Evolutionary conservation across 2,113 vertebrate genomes (phyloP).

Genomic region (Hipposideros armiger): DNA sequence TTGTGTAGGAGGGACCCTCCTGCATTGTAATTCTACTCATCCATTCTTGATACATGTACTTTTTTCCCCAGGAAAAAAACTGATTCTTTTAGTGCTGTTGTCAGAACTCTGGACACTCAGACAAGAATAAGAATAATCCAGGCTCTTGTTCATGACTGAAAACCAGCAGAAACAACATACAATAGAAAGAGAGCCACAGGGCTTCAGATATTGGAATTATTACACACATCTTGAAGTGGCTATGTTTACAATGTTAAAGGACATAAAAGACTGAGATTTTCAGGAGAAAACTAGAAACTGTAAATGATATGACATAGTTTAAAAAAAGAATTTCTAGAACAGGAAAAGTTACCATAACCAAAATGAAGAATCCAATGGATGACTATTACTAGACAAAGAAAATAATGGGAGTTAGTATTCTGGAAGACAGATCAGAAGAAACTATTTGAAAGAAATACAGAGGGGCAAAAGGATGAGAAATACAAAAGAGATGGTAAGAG

Average conservation of each 20-base stretch:
- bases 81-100: background rate
- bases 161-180: background rate
- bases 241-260: background rate
- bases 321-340: background rate
- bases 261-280: background rate
- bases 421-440: background rate
- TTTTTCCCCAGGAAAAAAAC: background rate
- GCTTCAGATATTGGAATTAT: background rate
- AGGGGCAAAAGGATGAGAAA: background rate
- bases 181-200: background rate
- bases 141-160: background rate
- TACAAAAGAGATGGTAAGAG: background rate
- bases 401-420: background rate
- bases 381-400: background rate
- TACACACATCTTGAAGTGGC: background rate
- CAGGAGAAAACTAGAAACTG: background rate
- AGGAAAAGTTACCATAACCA: background rate
- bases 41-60: background rate
- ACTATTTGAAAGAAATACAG: background rate
- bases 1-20: background rate
- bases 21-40: background rate
- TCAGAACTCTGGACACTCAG: background rate
- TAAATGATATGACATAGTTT: background rate
- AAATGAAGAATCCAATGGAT: slow-evolving; percentile 2
- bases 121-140: background rate